These are phyloP conservation scores for Tiliacea aurago DNA, from an alignment of 2,888 invertebrate genomes.

Conservation along the genomic window DNA sequence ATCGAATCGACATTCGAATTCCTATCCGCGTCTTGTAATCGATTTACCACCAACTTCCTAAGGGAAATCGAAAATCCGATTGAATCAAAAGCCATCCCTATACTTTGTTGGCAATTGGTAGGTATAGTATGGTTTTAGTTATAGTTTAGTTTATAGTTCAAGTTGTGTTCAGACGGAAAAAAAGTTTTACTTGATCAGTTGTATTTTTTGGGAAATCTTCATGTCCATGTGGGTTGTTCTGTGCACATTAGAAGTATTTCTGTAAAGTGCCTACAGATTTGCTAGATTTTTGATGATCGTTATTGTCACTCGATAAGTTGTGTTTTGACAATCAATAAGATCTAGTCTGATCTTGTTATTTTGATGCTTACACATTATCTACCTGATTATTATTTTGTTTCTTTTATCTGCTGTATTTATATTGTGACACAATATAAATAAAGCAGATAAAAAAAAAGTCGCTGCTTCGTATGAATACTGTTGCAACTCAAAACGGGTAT, in stretches of 20 bases:
- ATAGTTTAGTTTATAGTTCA: too few relatives aligned
- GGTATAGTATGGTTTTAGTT: background rate
- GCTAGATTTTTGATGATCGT: background rate
- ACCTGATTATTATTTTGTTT: background rate
- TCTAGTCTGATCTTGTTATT: background rate
- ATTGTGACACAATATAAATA: too few relatives aligned
- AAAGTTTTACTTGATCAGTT: background rate
- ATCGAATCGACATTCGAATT: background rate
- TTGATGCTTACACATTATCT: background rate
- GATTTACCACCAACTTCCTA: background rate
- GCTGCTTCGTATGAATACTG: too few relatives aligned
- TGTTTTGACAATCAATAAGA: background rate
- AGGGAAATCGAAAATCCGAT: background rate
- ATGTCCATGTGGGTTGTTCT: too few relatives aligned
- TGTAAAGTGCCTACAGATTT: background rate
- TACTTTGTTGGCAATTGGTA: background rate
- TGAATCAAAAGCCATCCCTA: background rate
- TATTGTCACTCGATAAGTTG: background rate
- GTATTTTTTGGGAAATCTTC: background rate
- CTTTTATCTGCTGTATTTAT: too few relatives aligned
- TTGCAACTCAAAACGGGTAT: too few relatives aligned
- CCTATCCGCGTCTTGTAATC: background rate
- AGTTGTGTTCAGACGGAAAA: background rate
- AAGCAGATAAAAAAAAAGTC: too few relatives aligned
- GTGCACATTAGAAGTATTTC: background rate